Evolutionary conservation across 1,140 invertebrate species (phyloP), one percentile per base, ranked within the genome.

Genomic region (Leptinotarsa defecta): DNA sequence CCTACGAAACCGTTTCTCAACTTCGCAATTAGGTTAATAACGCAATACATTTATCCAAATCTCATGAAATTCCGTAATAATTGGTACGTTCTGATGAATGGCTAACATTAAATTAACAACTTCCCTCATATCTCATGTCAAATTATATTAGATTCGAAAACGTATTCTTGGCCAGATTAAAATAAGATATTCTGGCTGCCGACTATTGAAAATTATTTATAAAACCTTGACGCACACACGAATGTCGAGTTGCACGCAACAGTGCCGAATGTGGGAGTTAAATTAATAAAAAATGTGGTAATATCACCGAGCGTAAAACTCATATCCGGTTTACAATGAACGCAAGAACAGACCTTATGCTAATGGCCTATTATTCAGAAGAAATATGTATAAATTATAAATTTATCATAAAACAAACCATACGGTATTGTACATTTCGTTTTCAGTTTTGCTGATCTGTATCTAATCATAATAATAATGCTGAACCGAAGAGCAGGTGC

Each of bases 151-250:
- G 52, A 57, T 57, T 57, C 6, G 52, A 57, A 57, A 43, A 57
- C n/a, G 52, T 57, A 57, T 57, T 57, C 52, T 19, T 4, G 52
- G 52, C 52, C 52, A 57, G 52, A 57, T 57, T 57, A 57, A 57
- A 57, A 57, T 57, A 57, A 57, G 52, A 57, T 57, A 57, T 19
- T 19, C n/a, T 57, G 52, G 52, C 52, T 57, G 52, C 52, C 52
- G 52, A 19, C 52, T 57, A 17, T 57, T 19, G 52, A 57, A 57
- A 57, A 57, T 57, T 57, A 57, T 57, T 57, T 57, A 57, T 57
- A 57, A 57, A 17, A 57, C 52, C 52, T 57, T 57, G 52, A 57
- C 52, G 52, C 52, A 57, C 52, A 57, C 52, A 57, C 52, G 52
- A 57, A 57, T 19, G 52, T 17, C 52, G n/a, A 57, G 52, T 57